These are phyloP conservation scores for Polyommatus iphigenia DNA, from an alignment of 2,888 invertebrate species.

Conservation along the genomic window DNA sequence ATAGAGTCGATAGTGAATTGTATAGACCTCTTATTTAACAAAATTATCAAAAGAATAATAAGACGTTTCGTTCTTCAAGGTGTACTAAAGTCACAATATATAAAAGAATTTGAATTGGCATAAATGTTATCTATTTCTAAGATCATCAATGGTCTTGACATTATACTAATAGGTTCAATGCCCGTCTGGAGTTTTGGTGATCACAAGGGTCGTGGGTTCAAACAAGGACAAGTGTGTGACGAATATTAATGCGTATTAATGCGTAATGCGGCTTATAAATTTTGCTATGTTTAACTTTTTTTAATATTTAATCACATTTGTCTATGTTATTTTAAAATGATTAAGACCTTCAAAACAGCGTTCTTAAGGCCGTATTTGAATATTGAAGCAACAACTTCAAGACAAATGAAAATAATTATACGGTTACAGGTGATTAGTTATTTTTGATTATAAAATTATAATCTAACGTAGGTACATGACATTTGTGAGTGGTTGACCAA, in stretches of 20 bases:
- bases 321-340: neutral
- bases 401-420: neutral
- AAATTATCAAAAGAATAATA: neutral
- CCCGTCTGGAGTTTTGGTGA: neutral
- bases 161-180: conserved; percentile 21
- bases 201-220: neutral
- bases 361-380: neutral
- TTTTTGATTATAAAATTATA: too few species aligned
- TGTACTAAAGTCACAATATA: neutral
- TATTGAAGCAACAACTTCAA: neutral
- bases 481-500: too few species aligned
- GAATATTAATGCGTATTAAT: neutral
- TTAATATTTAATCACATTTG: neutral
- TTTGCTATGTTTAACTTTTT: neutral
- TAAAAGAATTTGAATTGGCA: neutral
- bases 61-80: neutral
- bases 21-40: too few species aligned
- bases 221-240: neutral
- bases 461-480: too few species aligned
- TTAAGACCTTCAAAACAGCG: neutral
- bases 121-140: neutral
- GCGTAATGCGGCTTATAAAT: neutral
- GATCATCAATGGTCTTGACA: neutral
- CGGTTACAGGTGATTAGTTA: too few species aligned
- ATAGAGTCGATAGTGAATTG: too few species aligned